Conservation (phyloP, 35 echinoderm and acorn worm species). For the Apostichopus parvimensis region DNA sequence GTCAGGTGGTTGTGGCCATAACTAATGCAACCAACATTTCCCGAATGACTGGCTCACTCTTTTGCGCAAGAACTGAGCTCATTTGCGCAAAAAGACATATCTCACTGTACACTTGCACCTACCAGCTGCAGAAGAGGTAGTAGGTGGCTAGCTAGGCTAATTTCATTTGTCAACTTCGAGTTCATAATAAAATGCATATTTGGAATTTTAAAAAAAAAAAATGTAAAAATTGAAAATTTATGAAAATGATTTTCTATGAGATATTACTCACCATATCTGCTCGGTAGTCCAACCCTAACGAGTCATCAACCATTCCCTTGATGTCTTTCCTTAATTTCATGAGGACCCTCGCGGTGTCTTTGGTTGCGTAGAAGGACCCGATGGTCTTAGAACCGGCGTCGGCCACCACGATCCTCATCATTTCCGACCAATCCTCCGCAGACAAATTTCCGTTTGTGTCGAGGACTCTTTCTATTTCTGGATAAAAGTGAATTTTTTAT, state of each 20-base stretch:
- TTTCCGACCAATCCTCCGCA: neutral
- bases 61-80: too few relatives aligned
- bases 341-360: neutral
- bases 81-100: too few relatives aligned
- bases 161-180: too few relatives aligned
- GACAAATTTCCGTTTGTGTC: neutral
- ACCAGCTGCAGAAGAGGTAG: too few relatives aligned
- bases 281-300: neutral
- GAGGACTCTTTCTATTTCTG: neutral
- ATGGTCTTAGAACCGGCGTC: neutral
- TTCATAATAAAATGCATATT: too few relatives aligned
- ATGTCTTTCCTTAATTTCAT: slow-evolving; percentile 7
- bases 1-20: too few relatives aligned
- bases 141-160: too few relatives aligned
- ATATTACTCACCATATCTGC: slow-evolving; percentile 27
- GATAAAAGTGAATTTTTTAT: too few relatives aligned
- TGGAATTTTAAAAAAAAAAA: neutral
- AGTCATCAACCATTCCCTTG: slow-evolving; percentile 8
- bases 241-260: too few relatives aligned
- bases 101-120: too few relatives aligned
- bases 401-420: slow-evolving; percentile 3
- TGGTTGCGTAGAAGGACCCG: slow-evolving; percentile 7
- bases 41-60: too few relatives aligned
- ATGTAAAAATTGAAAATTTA: neutral
- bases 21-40: too few relatives aligned